Evolutionary conservation across 2,888 invertebrate genomes (phyloP), one percentile per base, ranked within the genome.

Genomic region (Tubulanus polymorphus): DNA sequence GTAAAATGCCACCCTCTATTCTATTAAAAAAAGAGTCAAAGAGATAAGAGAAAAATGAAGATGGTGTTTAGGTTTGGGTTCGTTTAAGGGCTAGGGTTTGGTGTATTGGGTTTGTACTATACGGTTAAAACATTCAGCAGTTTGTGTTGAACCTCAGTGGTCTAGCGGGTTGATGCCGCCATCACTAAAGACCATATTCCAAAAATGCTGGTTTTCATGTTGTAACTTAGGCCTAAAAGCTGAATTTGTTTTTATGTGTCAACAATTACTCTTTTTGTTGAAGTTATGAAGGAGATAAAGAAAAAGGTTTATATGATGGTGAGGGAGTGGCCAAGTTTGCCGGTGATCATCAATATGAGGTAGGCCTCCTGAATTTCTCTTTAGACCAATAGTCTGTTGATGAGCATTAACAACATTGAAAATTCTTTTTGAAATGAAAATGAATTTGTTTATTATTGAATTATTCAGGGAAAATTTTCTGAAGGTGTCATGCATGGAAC

Each of bases 401-500:
- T 2, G 1, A 18, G 8, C 37, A 15, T 3, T 26, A 2, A 29
- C 27, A 12, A 28, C 30, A 3, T 35, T 23, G 20, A 2, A 12
- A n/a, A 37, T 25, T n/a, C 10, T n/a, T 20, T 27, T 30, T 23
- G 26, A 28, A 23, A 30, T 1, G 41, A 20, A n/a, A 30, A 6
- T 18, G n/a, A 27, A 25, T 12, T 48, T 41, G 32, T 51, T 37
- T 26, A 55, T 53, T 48, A 54, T 48, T 48, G 2, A 30, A 12
- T 54, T 37, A 29, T 63, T 8, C 63, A 77, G 74, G 79, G 79
- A 1, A 64, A 71, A 54, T 79, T 78, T 63, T 64, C 65, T 48
- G 72, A 75, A 51, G 79, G 79, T 5, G 65, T 73, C 50, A 79
- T 79, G 79, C 76, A 79, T 71, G 79, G 79, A 1, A 66, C 65